Percentiles rank a stretch among this genome's conserved stretches.
These are phyloP conservation scores for Brachionus sp. DNA, from an alignment of 1,140 invertebrate species.

Conservation along the genomic window DNA sequence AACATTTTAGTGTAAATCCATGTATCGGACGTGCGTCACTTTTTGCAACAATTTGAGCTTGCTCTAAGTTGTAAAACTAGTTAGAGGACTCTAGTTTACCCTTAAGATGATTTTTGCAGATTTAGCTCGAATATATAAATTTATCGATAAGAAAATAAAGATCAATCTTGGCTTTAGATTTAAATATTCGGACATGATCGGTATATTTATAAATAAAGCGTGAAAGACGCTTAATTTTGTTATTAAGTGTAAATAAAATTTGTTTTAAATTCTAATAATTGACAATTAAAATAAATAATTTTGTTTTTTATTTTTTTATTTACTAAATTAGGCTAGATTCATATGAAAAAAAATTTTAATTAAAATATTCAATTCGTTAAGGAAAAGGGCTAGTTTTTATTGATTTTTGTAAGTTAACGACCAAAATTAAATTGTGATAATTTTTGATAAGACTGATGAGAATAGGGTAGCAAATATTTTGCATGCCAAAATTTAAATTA, in stretches of 20 bases:
- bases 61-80: background rate
- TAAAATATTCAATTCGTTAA: background rate
- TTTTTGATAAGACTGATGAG: too few relatives aligned
- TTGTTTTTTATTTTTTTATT: background rate
- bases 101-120: background rate
- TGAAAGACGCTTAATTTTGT: background rate
- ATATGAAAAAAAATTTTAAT: background rate
- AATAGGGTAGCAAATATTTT: too few relatives aligned
- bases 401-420: background rate
- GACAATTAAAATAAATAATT: background rate
- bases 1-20: background rate
- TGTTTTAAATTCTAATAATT: background rate
- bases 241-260: background rate
- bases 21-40: background rate
- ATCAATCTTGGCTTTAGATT: background rate
- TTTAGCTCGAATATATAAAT: background rate
- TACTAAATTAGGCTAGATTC: background rate
- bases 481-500: background rate
- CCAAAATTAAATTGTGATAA: background rate
- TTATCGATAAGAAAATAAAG: slow-evolving; percentile 3
- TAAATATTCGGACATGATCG: background rate
- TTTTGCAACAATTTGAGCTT: background rate
- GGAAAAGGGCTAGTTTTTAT: background rate
- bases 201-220: background rate
- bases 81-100: background rate